These are phyloP conservation scores for Glaucomys volans DNA, from an alignment of 2,113 vertebrate species.

Conservation along the genomic window DNA sequence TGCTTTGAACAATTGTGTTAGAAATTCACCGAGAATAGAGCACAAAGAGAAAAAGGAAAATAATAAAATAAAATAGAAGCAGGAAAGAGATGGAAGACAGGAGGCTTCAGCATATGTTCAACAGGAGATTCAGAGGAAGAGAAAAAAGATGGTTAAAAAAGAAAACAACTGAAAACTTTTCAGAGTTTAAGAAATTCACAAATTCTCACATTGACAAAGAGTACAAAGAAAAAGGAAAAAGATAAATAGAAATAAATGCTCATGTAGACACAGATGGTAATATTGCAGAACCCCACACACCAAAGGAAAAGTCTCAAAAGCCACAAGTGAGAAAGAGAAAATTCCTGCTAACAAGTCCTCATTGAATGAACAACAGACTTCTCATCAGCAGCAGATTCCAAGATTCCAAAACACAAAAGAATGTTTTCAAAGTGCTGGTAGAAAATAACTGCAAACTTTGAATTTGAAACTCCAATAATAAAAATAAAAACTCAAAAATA, in stretches of 20 bases:
- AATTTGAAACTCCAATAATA: neutral
- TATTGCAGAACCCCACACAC: neutral
- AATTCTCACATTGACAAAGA: neutral
- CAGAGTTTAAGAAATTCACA: neutral
- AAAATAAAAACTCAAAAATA: neutral
- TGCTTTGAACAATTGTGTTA: neutral
- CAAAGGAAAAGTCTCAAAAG: neutral
- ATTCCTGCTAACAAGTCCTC: neutral
- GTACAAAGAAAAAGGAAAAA: neutral
- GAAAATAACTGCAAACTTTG: neutral
- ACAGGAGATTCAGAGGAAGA: neutral
- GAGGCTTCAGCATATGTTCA: neutral
- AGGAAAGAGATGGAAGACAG: neutral
- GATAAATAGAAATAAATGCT: neutral
- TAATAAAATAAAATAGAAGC: neutral
- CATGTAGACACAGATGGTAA: neutral
- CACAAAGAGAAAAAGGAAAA: neutral
- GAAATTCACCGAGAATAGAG: neutral
- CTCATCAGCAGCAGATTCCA: neutral
- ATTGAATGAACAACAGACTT: conserved; percentile 7
- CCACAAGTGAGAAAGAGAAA: neutral
- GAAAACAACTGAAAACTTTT: neutral
- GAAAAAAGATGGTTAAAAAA: neutral
- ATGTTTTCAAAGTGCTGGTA: conserved; percentile 13
- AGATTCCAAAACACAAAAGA: neutral